Base-by-base conservation (phyloP, 2,797 vertebrate species). In the Crocodylus rhombifer region DNA sequence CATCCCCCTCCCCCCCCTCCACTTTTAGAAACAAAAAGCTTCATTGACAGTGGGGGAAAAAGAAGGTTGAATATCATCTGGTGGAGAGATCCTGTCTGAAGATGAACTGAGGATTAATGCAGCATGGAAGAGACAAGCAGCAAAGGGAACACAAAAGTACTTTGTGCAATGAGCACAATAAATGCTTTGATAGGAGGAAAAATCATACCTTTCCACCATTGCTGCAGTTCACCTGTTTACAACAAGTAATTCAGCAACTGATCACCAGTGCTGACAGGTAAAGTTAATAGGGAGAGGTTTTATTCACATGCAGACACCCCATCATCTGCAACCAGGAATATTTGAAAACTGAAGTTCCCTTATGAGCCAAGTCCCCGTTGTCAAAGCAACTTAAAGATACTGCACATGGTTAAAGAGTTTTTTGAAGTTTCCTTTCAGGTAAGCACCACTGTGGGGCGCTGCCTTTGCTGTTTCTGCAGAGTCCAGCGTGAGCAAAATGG, bases 11-110 rank as follows among this genome's bases (percentile, higher is more conserved):
- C 25, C 75, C 33, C 85, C 56, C n/a, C 55, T 12, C 17, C 30
- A 64, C 67, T 33, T 90, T 33, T 86, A 60, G 76, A 93, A 93
- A 80, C 80, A 73, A 80, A 86, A 71, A 20, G 17, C 18, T 62
- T 62, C 67, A 5, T 4, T 12, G 56, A 20, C 5, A n/a, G 13
- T 9, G 33, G 14, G 4, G 61, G 77, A 67, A 76, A 51, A 42
- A 63, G 51, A 75, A 88, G 21, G 76, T 57, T 67, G 67, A 83
- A 42, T 26, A 1, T 1, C n/a, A 62, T 25, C 16, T 2, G 62
- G 33, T 0, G 62, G 63, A 55, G 77, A 71, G 62, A 74, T 71
- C 63, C 76, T 61, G 64, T 56, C 67, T 80, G 91, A 25, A 67
- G n/a, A 14, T 2, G 42, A 17, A 5, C 86, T 14, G 7, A 3